These are phyloP conservation scores for Chrysomela aeneicollis DNA, from an alignment of 2,888 invertebrate species.

Conservation along the genomic window DNA sequence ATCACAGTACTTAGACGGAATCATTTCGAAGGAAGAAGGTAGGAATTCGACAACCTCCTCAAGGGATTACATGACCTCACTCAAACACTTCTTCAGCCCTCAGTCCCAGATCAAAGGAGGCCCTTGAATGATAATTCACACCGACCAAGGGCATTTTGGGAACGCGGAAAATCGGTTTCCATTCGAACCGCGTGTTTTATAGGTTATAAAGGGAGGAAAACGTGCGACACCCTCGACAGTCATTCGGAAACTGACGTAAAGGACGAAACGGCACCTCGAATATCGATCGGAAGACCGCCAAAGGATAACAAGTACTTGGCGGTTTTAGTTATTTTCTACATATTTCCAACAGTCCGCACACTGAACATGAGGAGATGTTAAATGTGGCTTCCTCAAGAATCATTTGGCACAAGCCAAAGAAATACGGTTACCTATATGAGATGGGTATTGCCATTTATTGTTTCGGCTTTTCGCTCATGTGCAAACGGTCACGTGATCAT, in stretches of 20 bases:
- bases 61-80: slow-evolving; percentile 29
- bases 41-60: slow-evolving; percentile 12
- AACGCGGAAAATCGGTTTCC: slow-evolving; percentile 16
- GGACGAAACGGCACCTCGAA: slow-evolving; percentile 49
- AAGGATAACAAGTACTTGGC: slow-evolving; percentile 19
- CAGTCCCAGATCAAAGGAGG: slow-evolving; percentile 2
- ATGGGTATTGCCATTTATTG: no score
- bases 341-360: slow-evolving; percentile 14
- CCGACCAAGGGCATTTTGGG: slow-evolving; percentile 20
- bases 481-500: slow-evolving; percentile 38
- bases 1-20: slow-evolving; percentile 60
- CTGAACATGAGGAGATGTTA: neutral
- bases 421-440: no score
- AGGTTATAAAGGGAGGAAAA: slow-evolving; percentile 49
- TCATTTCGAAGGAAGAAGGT: slow-evolving; percentile 48
- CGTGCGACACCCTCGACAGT: slow-evolving; percentile 52
- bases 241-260: slow-evolving; percentile 57
- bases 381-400: neutral
- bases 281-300: slow-evolving; percentile 48
- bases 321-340: slow-evolving; percentile 6
- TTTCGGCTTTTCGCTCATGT: slow-evolving; percentile 10
- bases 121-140: slow-evolving; percentile 15
- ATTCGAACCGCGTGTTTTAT: slow-evolving; percentile 43
- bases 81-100: slow-evolving; percentile 14
- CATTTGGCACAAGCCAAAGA: no score